Conservation (phyloP, 2,888 invertebrate genomes). For the Tribolium freemani region DNA sequence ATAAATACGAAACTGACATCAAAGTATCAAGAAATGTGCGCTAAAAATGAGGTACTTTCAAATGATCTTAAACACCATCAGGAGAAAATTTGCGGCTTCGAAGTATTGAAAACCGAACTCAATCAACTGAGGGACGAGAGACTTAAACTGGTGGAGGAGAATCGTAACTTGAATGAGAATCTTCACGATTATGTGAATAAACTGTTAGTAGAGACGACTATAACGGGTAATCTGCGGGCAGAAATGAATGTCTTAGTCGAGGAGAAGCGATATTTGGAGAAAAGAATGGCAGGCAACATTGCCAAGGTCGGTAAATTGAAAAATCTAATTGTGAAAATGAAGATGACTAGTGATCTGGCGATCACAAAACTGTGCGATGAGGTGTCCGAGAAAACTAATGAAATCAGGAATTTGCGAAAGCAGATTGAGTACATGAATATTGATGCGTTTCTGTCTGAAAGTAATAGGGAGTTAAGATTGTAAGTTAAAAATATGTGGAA, state of each 20-base stretch:
- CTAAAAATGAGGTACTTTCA: background rate
- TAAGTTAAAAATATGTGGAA: background rate
- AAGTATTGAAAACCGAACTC: background rate
- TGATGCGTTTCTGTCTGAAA: background rate
- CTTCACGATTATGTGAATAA: background rate
- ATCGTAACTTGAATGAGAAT: background rate
- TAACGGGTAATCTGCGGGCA: background rate
- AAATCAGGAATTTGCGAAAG: background rate
- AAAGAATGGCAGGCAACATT: background rate
- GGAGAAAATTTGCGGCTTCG: background rate
- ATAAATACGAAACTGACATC: slow-evolving; percentile 2
- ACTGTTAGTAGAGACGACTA: background rate
- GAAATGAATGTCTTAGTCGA: background rate
- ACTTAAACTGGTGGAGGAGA: background rate
- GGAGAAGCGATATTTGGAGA: background rate
- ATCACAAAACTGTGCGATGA: background rate
- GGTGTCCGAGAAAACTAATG: background rate
- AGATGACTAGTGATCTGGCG: background rate
- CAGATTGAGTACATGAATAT: background rate
- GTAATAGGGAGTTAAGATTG: background rate
- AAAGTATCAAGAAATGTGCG: background rate
- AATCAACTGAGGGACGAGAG: background rate
- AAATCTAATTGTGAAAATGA: background rate
- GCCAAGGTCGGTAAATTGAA: background rate
- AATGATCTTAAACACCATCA: background rate